Conservation (phyloP, 2,888 invertebrate species). For the Cinara cedri region DNA sequence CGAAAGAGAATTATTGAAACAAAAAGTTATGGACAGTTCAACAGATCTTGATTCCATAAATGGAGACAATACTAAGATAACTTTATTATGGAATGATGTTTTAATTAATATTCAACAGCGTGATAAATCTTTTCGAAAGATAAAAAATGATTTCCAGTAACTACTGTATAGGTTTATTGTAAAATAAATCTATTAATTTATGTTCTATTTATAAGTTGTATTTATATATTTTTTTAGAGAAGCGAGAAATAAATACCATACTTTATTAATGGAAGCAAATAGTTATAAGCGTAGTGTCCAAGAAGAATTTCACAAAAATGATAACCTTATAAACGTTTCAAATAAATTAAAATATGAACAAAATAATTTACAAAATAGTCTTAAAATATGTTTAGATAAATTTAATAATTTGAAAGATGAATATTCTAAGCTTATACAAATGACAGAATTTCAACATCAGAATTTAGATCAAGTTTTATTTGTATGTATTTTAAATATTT, state of each 20-base stretch:
- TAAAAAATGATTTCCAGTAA: slow-evolving; percentile 70
- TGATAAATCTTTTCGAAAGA: slow-evolving; percentile 71
- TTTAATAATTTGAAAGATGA: slow-evolving; percentile 66
- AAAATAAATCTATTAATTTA: slow-evolving; percentile 31
- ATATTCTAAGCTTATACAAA: slow-evolving; percentile 67
- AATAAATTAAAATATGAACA: slow-evolving; percentile 69
- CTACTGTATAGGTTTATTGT: slow-evolving; percentile 60
- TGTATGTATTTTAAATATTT: slow-evolving; percentile 29
- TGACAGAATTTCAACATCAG: slow-evolving; percentile 64
- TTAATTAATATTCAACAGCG: slow-evolving; percentile 73
- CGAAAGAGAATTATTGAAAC: slow-evolving; percentile 69
- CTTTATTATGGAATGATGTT: slow-evolving; percentile 78
- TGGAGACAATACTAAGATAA: slow-evolving; percentile 72
- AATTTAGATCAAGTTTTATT: slow-evolving; percentile 44
- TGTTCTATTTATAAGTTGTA: neutral
- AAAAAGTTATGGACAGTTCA: slow-evolving; percentile 72
- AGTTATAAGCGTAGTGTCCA: slow-evolving; percentile 71
- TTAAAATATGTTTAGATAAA: slow-evolving; percentile 67
- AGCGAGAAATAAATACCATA: slow-evolving; percentile 68
- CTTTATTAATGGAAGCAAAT: slow-evolving; percentile 69
- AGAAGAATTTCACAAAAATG: slow-evolving; percentile 74
- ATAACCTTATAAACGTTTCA: slow-evolving; percentile 69
- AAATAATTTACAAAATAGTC: slow-evolving; percentile 64
- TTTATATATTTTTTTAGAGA: slow-evolving; percentile 64
- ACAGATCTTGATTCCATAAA: slow-evolving; percentile 76